Evolutionary conservation across 2,113 vertebrate genomes (phyloP), one percentile per base, ranked within the genome.

Genomic region (Clinocottus analis): DNA sequence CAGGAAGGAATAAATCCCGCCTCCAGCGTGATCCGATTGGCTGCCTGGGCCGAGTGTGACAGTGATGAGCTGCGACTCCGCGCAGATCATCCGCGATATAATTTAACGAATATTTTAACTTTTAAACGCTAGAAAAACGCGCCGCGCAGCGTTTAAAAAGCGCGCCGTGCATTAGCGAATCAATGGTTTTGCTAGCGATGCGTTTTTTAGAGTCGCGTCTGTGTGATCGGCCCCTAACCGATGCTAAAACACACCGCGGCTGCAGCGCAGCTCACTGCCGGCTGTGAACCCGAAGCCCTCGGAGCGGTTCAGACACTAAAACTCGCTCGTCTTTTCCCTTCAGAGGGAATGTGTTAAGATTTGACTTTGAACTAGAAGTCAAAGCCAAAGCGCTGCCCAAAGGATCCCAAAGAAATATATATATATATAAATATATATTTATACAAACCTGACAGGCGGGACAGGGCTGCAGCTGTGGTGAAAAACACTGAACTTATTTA

Each of bases 241-340:
- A 83, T 74, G 73, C 74, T 87, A 77, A 84, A 88, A 87, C 68
- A 79, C 83, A 80, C 77, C 58, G n/a, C n/a, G n/a, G n/a, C n/a
- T n/a, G n/a, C n/a, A n/a, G n/a, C n/a, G n/a, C n/a, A n/a, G n/a
- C n/a, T n/a, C n/a, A n/a, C n/a, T n/a, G n/a, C n/a, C n/a, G 64
- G 58, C 75, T 45, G n/a, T 72, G 66, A 87, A 84, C 39, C 49
- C 75, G 64, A 83, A 89, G 71, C 83, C 62, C 68, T n/a, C 58
- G 33, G 79, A 88, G 68, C 59, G 41, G 58, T 74, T 77, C 56
- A 77, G 69, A 88, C 70, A 76, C 43, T 82, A 83, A 79, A 86
- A 79, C 55, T 73, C 72, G 17, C 31, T 63, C 8, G 43, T 65
- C 71, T 79, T 63, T 39, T 21, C 56, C 23, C 45, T 64, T 85